These are phyloP conservation scores for Glaucomys volans DNA, from an alignment of 2,113 vertebrate species.

Conservation along the genomic window DNA sequence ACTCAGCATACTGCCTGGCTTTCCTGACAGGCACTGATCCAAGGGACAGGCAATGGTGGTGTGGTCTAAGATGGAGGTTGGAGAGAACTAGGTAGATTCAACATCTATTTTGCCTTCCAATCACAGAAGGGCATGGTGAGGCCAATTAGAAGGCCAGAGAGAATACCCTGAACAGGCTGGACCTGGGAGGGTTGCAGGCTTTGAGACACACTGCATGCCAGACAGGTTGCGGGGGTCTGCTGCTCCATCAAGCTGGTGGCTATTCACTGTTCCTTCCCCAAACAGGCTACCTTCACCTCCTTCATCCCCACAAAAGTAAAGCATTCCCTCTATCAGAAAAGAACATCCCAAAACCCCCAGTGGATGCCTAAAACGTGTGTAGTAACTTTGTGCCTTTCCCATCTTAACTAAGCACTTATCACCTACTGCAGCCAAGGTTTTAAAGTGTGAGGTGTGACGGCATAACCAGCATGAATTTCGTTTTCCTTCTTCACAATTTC, in stretches of 20 bases:
- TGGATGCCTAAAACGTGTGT: neutral
- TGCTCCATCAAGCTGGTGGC: neutral
- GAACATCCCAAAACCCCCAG: neutral
- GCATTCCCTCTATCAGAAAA: neutral
- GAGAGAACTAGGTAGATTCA: neutral
- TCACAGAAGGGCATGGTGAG: neutral
- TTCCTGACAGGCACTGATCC: neutral
- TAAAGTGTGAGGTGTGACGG: neutral
- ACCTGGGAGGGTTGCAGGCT: neutral
- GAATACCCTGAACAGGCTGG: neutral
- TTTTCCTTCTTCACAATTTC: neutral
- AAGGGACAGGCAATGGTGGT: neutral
- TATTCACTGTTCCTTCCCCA: neutral
- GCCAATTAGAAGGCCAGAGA: neutral
- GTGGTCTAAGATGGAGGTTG: no score
- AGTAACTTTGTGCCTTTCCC: neutral
- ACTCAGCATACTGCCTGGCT: neutral
- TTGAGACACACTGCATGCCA: neutral
- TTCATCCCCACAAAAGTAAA: neutral
- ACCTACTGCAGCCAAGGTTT: neutral
- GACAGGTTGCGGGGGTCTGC: rapidly evolving
- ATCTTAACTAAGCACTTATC: neutral
- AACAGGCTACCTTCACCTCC: neutral
- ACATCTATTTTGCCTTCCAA: neutral
- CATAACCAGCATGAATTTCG: neutral